These are phyloP conservation scores for Papilio polytes DNA, from an alignment of 1,140 invertebrate species.

Conservation along the genomic window DNA sequence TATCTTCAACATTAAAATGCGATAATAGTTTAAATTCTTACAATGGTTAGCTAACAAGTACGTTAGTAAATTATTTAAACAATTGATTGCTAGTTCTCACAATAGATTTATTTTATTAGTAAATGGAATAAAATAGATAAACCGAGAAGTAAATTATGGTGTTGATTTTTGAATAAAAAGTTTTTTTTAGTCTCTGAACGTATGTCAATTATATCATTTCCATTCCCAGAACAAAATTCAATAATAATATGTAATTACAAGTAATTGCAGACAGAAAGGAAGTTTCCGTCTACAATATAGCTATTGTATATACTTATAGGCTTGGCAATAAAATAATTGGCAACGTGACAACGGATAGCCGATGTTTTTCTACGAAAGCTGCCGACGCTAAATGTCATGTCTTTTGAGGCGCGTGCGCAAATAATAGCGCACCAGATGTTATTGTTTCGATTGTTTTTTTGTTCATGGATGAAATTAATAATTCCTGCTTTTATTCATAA, in stretches of 20 bases:
- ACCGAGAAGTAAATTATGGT: too few species aligned
- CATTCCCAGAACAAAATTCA: background rate
- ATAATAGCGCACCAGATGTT: background rate
- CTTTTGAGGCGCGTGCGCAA: conserved; percentile 3
- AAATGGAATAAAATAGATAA: background rate
- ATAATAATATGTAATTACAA: background rate
- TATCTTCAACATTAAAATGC: background rate
- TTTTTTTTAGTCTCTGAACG: too few species aligned
- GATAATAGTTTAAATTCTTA: background rate
- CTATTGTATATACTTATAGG: background rate
- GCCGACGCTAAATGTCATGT: conserved; percentile 25
- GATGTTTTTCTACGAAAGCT: conserved; percentile 28
- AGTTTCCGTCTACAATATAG: conserved; percentile 6
- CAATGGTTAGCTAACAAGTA: background rate
- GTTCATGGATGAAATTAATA: too few species aligned
- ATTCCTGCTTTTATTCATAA: too few species aligned
- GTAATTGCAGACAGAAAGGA: background rate
- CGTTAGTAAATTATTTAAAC: background rate
- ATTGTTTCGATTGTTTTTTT: background rate
- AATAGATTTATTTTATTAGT: background rate
- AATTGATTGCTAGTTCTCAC: background rate
- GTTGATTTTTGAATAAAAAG: too few species aligned
- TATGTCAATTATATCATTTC: too few species aligned
- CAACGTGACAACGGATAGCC: conserved; percentile 27
- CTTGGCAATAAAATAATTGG: conserved; percentile 29